Percentiles rank a stretch among this genome's conserved stretches.
These are phyloP conservation scores for Distichodus sexfasciatus DNA, from an alignment of 2,797 vertebrate genomes.

Conservation along the genomic window DNA sequence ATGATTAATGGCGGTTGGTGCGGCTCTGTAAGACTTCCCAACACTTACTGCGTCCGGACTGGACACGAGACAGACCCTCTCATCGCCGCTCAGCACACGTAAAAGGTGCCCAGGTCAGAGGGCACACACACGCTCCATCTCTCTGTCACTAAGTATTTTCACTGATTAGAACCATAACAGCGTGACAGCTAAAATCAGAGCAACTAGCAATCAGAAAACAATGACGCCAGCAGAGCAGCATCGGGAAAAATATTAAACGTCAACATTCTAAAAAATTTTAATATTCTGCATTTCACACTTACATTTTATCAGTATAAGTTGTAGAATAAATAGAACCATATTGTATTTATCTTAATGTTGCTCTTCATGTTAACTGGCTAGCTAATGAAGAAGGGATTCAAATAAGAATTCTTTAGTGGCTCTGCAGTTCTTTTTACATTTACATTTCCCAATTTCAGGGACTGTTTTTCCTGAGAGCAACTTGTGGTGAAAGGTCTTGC, in stretches of 20 bases:
- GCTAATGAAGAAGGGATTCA: too few species aligned
- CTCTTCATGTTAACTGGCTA: too few species aligned
- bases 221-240: not conserved
- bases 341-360: too few species aligned
- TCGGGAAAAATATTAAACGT: conserved; percentile 1
- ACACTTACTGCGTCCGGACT: conserved; percentile 21
- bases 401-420: conserved; percentile 7
- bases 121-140: conserved; percentile 22
- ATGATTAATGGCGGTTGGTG: conserved; percentile 43
- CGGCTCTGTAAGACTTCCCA: conserved; percentile 25
- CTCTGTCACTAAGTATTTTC: conserved; percentile 46
- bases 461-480: too few species aligned
- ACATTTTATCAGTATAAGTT: too few species aligned
- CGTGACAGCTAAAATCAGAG: not conserved
- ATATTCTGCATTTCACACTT: too few species aligned
- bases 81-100: conserved; percentile 31
- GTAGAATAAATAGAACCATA: too few species aligned
- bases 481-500: too few species aligned
- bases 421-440: not conserved
- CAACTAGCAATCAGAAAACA: not conserved
- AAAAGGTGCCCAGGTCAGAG: conserved; percentile 41
- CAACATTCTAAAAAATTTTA: too few species aligned
- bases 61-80: conserved; percentile 50
- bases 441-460: not conserved
- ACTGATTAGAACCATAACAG: conserved; percentile 38